A percentile compares a stretch with the other conserved stretches of the same genome.
phyloP scores from a whole-genome alignment of 2,888 invertebrate species.

The Synergus umbraculus region DNA sequence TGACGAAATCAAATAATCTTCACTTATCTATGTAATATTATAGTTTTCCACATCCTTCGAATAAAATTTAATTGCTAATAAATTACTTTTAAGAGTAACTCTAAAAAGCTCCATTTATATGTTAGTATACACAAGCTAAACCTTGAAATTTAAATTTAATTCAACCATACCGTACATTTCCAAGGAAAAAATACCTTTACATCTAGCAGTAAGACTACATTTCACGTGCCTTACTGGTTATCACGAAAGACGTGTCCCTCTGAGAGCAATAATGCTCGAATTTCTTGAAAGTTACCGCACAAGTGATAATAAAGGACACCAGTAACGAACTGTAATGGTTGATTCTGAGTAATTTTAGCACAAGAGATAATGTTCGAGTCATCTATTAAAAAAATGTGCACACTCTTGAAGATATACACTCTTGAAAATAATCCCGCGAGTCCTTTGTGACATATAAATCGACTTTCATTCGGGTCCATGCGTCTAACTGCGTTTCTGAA shows the following conservation, averaged over 20 bases:
- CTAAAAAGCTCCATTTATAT: too few species aligned
- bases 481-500: conserved; percentile 1
- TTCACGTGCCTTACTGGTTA: neutral
- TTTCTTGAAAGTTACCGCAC: conserved; percentile 27
- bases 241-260: conserved; percentile 13
- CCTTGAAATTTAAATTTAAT: too few species aligned
- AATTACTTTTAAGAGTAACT: neutral
- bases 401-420: conserved; percentile 2
- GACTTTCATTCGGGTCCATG: conserved; percentile 29
- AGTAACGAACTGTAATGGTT: conserved; percentile 12
- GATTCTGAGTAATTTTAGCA: conserved; percentile 23
- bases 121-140: too few species aligned
- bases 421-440: conserved; percentile 33
- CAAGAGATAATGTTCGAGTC: conserved; percentile 49
- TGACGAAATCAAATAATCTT: neutral
- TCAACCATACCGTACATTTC: too few species aligned
- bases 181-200: neutral
- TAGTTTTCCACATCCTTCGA: neutral
- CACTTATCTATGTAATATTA: neutral
- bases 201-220: neutral
- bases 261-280: conserved; percentile 25
- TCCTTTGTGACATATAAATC: conserved; percentile 32
- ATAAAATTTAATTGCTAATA: neutral
- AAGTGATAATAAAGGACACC: conserved; percentile 12
- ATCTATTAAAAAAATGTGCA: conserved; percentile 20